These are phyloP conservation scores for Enoplosus armatus DNA, from an alignment of 2,797 vertebrate species.

Conservation along the genomic window DNA sequence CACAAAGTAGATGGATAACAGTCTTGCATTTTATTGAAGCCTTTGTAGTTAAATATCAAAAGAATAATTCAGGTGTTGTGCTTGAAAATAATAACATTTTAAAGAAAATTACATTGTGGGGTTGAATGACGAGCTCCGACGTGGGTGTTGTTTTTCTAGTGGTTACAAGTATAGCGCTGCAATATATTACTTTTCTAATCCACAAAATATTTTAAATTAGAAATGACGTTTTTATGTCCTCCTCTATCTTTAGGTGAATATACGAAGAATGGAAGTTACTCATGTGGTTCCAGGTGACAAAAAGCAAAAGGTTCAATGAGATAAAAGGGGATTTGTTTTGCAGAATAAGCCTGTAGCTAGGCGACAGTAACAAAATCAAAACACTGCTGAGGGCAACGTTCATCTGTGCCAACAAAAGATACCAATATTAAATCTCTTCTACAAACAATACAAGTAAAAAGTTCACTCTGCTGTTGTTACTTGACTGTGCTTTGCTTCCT, in stretches of 20 bases:
- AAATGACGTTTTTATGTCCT: neutral
- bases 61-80: slow-evolving; percentile 33
- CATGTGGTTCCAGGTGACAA: neutral
- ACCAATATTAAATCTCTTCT: slow-evolving; percentile 10
- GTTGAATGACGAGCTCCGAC: slow-evolving; percentile 16
- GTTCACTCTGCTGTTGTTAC: neutral
- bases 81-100: slow-evolving; percentile 1
- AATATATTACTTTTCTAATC: neutral
- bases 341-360: slow-evolving; percentile 12
- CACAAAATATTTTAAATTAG: neutral
- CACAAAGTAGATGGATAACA: slow-evolving; percentile 38
- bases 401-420: neutral
- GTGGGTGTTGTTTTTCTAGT: neutral
- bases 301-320: neutral
- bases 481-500: neutral
- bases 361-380: neutral
- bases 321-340: neutral
- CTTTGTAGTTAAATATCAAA: slow-evolving; percentile 28
- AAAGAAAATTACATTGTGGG: neutral
- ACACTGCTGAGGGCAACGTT: slow-evolving; percentile 1
- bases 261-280: slow-evolving; percentile 7
- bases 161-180: neutral
- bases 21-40: slow-evolving; percentile 34
- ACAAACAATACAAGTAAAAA: slow-evolving; percentile 16
- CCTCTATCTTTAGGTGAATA: neutral